Conservation (phyloP, 2,888 invertebrate genomes). For the Clostera curtula region DNA sequence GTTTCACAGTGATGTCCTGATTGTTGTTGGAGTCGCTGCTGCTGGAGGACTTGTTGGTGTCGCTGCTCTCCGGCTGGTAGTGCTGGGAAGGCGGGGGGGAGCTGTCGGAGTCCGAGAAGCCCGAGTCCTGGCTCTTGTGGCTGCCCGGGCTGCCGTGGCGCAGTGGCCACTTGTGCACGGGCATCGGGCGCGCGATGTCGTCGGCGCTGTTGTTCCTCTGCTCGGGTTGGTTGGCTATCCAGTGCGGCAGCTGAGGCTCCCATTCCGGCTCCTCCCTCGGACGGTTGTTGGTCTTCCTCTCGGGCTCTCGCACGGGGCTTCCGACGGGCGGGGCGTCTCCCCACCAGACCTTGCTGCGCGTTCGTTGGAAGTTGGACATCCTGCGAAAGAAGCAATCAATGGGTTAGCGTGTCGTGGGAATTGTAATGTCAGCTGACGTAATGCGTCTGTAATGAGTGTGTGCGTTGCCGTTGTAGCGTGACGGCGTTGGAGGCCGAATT, state of each 20-base stretch:
- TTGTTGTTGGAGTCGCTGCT: conserved; percentile 67
- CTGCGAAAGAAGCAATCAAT: conserved; percentile 56
- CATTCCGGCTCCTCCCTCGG: conserved; percentile 53
- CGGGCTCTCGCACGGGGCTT: conserved; percentile 55
- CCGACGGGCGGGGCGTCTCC: conserved; percentile 65
- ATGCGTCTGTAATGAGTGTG: conserved; percentile 57
- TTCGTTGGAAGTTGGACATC: conserved; percentile 80
- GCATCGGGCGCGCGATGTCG: conserved; percentile 49
- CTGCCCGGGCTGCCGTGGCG: conserved; percentile 75
- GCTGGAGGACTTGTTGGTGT: conserved; percentile 53
- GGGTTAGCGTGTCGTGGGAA: conserved; percentile 51
- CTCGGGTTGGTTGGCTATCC: conserved; percentile 66
- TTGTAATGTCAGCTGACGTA: conserved; percentile 51
- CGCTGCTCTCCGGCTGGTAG: conserved; percentile 45
- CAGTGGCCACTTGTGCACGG: conserved; percentile 60
- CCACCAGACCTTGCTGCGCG: conserved; percentile 82
- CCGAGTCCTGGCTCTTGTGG: conserved; percentile 86
- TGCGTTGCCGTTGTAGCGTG: conserved; percentile 49
- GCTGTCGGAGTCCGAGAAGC: conserved; percentile 85
- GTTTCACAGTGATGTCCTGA: conserved; percentile 63
- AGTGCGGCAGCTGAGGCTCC: conserved; percentile 70
- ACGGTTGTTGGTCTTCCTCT: conserved; percentile 45
- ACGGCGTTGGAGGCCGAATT: conserved; percentile 46
- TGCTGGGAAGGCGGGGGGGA: conserved; percentile 72
- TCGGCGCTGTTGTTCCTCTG: conserved; percentile 52